Base-by-base conservation (phyloP, 2,888 invertebrate species). In the Xiphydria camelus region DNA sequence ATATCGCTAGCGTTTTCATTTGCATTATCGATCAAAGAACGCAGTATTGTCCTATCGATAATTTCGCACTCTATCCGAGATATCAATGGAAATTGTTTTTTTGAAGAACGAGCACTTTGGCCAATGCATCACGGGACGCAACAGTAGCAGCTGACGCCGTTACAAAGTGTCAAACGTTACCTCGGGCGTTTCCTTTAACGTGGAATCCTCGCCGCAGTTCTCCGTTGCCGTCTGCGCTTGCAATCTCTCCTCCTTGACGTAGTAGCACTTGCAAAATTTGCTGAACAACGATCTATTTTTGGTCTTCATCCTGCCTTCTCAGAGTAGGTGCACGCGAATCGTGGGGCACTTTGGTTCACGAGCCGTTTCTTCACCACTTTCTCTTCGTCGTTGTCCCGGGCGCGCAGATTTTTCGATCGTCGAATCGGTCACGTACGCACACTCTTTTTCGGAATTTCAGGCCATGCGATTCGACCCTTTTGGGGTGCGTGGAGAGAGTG, bases 211-310 rank as follows among this genome's bases (percentile, higher is more conserved):
- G 32, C 29, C 45, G 25, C 51, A 29, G 39, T 45, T 23, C 26
- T 14, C 9, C 32, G 51, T 33, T 7, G 38, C 15, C 29, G 22
- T 31, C 23, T 29, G 34, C 4, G 39, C 34, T 14, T 34, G 29
- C 14, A 38, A 42, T 23, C 20, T 17, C 31, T 51, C 52, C 26
- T 61, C 57, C 19, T 62, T 59, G 9, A 51, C 43, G 42, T 60
- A 66, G 44, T 61, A 67, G 46, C 68, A 72, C 55, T 64, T 70
- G 60, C 65, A 72, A 21, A 72, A 51, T 43, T 57, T 70, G 34
- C 59, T 59, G 23, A 72, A 50, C 12, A 71, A 36, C 17, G 68
- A 66, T 25, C 51, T 57, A 45, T 66, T 66, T 43, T 66, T 68
- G 7, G 59, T 64, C 47, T 68, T 66, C 71, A 72, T 70, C 4